phyloP scores from a whole-genome alignment of 2,888 invertebrate species.

The Troglohyphantes excavatus region DNA sequence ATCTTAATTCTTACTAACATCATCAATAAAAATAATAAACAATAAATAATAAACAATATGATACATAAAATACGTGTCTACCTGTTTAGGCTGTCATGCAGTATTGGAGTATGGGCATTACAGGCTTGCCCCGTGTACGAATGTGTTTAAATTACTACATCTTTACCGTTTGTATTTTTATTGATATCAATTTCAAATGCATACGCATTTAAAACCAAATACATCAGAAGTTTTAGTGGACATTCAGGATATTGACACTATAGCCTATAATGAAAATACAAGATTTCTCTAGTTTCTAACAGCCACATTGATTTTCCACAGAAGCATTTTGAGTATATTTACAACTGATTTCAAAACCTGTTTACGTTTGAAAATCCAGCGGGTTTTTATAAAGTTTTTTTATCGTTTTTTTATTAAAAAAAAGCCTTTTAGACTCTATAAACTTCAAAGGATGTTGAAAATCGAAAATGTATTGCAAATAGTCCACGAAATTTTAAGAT shows the following conservation, averaged over 20 bases:
- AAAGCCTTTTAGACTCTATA: background rate
- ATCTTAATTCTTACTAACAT: too few relatives aligned
- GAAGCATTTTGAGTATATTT: conserved; percentile 64
- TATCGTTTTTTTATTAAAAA: background rate
- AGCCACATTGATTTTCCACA: conserved; percentile 62
- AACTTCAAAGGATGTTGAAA: background rate
- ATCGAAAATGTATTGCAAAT: conserved; percentile 7
- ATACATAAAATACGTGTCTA: too few relatives aligned
- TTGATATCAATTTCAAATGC: background rate
- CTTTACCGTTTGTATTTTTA: background rate
- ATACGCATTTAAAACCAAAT: background rate
- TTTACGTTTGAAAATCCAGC: background rate
- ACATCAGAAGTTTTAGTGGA: background rate
- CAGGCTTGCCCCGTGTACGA: background rate
- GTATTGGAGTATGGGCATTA: too few relatives aligned
- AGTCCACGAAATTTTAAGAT: background rate
- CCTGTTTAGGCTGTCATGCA: too few relatives aligned
- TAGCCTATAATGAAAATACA: conserved; percentile 32
- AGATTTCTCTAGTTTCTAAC: conserved; percentile 57
- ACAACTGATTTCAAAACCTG: conserved; percentile 41
- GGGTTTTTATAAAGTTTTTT: too few relatives aligned
- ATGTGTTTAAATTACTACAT: background rate
- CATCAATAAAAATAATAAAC: too few relatives aligned
- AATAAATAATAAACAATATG: too few relatives aligned
- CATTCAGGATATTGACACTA: background rate